These are phyloP conservation scores for Hipparchia sbordonii DNA, from an alignment of 2,888 invertebrate species.

Conservation along the genomic window DNA sequence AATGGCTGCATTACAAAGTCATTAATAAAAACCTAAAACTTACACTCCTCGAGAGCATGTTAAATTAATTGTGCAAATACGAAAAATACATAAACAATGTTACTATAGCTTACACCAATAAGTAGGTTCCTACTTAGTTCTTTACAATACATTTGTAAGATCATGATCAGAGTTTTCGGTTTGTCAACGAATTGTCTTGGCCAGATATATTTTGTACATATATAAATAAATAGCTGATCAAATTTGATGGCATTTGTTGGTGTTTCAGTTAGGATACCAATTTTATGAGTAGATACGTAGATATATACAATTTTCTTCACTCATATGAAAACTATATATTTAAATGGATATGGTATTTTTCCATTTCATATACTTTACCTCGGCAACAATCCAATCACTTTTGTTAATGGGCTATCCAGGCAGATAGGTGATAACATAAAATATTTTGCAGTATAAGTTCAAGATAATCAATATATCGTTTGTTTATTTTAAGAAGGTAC, in stretches of 20 bases:
- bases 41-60: constrained; percentile 40
- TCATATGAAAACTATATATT: background rate
- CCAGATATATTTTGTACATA: too few relatives aligned
- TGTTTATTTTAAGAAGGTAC: background rate
- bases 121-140: background rate
- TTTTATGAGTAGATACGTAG: background rate
- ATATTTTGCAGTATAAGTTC: constrained; percentile 55
- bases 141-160: too few relatives aligned
- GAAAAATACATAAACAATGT: background rate
- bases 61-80: background rate
- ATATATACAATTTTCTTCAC: background rate
- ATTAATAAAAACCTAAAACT: constrained; percentile 24
- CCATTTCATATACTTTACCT: constrained; percentile 88
- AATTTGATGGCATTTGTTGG: too few relatives aligned
- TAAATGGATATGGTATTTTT: background rate
- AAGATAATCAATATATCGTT: constrained; percentile 21
- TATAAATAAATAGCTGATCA: too few relatives aligned
- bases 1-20: constrained; percentile 15
- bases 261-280: too few relatives aligned
- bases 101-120: background rate
- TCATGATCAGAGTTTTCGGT: background rate
- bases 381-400: constrained; percentile 96
- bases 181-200: background rate
- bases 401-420: constrained; percentile 91
- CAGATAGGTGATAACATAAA: constrained; percentile 67